Evolutionary conservation across 1,140 invertebrate species (phyloP).

Genomic region (Caenorhabditis inopinata): DNA sequence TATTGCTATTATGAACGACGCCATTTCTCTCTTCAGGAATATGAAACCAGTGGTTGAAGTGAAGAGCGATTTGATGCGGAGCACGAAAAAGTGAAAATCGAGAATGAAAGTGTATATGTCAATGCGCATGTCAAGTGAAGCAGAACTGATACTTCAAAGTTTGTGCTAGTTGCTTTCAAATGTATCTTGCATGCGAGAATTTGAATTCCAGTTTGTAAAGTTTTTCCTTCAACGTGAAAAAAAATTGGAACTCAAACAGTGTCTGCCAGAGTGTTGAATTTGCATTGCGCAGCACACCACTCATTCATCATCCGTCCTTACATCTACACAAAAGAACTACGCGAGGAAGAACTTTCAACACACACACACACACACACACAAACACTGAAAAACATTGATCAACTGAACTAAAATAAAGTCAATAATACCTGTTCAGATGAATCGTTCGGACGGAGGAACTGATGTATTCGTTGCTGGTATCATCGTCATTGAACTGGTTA

Average conservation of each 20-base stretch:
- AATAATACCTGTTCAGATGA: slow-evolving; percentile 45
- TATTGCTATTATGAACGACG: not conserved
- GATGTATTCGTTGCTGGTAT: slow-evolving; percentile 30
- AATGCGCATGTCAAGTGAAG: not conserved
- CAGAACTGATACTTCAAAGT: slow-evolving; percentile 4
- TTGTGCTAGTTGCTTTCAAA: not conserved
- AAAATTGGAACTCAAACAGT: slow-evolving; percentile 22
- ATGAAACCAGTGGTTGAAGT: not conserved
- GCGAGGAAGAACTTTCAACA: not conserved
- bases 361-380: too few relatives aligned
- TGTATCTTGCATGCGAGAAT: not conserved
- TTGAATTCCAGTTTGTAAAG: slow-evolving; percentile 28
- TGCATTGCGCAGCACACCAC: not conserved
- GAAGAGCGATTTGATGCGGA: not conserved
- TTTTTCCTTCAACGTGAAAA: not conserved
- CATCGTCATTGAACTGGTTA: slow-evolving; percentile 35
- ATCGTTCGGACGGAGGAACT: slow-evolving; percentile 30
- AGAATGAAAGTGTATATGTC: slow-evolving; percentile 11
- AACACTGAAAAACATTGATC: too few relatives aligned
- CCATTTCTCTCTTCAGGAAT: not conserved
- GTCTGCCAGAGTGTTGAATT: not conserved
- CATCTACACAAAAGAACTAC: not conserved
- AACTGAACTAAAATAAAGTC: not conserved
- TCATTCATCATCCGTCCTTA: not conserved
- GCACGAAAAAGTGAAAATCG: not conserved